phyloP scores from a whole-genome alignment of 2,113 vertebrate species.

The Ariopsis seemanni region DNA sequence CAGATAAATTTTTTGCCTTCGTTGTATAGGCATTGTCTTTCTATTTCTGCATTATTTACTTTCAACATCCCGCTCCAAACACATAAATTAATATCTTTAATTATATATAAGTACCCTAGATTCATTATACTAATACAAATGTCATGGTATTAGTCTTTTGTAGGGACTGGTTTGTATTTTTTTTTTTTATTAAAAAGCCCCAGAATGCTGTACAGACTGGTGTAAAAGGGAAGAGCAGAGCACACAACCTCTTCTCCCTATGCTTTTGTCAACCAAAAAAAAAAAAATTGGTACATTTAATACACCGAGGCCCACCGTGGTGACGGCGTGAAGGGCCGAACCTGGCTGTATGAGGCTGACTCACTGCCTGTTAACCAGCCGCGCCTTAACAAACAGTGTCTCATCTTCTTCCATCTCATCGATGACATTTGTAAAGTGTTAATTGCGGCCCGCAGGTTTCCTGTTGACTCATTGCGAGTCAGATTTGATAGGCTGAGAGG shows the following conservation, averaged over 20 bases:
- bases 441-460: conserved; percentile 62
- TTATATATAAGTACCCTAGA: neutral
- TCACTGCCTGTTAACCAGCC: conserved; percentile 51
- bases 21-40: neutral
- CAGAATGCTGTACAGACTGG: neutral
- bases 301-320: neutral
- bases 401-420: conserved; percentile 56
- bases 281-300: neutral
- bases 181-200: neutral
- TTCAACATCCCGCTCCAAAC: neutral
- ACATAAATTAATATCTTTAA: neutral
- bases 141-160: conserved; percentile 11
- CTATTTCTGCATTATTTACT: neutral
- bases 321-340: conserved; percentile 56
- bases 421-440: conserved; percentile 63
- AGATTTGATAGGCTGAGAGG: conserved; percentile 44
- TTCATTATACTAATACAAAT: neutral
- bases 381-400: conserved; percentile 49
- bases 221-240: neutral
- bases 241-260: neutral
- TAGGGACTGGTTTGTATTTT: neutral
- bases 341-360: conserved; percentile 37
- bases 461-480: conserved; percentile 60
- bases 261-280: neutral
- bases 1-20: neutral